Evolutionary conservation across 2,797 vertebrate species (phyloP), one percentile per base, ranked within the genome.

Genomic region (Poeciliopsis infans): DNA sequence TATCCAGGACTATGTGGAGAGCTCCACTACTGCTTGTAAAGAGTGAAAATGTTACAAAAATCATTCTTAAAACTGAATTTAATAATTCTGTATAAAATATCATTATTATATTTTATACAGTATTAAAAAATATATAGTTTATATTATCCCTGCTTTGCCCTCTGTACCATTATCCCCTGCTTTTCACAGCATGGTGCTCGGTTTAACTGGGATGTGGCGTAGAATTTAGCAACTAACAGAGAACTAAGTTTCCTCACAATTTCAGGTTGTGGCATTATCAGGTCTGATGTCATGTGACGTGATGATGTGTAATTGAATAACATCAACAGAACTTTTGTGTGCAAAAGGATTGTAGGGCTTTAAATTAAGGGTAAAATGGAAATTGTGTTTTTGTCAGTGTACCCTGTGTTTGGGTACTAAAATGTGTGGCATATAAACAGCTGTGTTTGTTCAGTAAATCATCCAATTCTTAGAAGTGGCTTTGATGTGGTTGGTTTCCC

Each of bases 101-200:
- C 0, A 39, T 39, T 39, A 5, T 39, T 39, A 39, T 39, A 39
- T 39, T 39, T 39, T 5, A 39, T 39, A 39, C 36, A 5, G 36
- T 39, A 39, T 36, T 39, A 39, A 39, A 39, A 39, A 39, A 39
- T 0, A 0, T 39, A 39, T 39, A 39, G 36, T 39, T 39, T 39
- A 39, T 39, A 39, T 39, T 39, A 39, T 39, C 36, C 36, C 87
- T 86, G 72, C 73, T 31, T 73, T 69, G 71, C 77, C 57, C 83
- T 76, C 80, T 86, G 79, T 91, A 70, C 93, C 85, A 92, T 95
- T 93, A 94, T 79, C 86, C 85, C 6, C 57, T 87, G 91, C 89
- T 91, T 92, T 94, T 94, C 93, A 90, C 94, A 93, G 91, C 83
- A 81, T 88, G 79, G 92, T 94, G 94, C 87, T 93, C 85, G 83